Evolutionary conservation across 2,797 vertebrate genomes (phyloP).

Genomic region (Channallabes apus): DNA sequence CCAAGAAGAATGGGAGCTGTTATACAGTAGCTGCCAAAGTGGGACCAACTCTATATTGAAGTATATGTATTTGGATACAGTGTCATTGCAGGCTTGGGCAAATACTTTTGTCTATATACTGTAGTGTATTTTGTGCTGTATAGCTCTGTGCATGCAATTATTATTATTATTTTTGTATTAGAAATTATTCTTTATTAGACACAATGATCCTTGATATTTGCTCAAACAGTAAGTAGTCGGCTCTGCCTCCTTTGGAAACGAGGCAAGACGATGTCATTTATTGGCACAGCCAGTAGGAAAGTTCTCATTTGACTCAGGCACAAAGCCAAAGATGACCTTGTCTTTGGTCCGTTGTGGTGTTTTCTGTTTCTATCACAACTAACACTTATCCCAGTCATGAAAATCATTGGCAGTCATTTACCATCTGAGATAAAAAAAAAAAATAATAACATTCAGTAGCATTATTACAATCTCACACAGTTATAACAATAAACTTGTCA

Average conservation of each 20-base stretch:
- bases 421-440: conserved; percentile 16
- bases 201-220: background rate
- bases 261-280: conserved; percentile 44
- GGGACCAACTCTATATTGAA: too few relatives aligned
- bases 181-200: too few relatives aligned
- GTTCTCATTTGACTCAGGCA: conserved; percentile 52
- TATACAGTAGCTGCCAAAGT: too few relatives aligned
- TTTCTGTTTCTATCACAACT: conserved; percentile 18
- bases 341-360: conserved; percentile 35
- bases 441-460: conserved; percentile 34
- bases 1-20: too few relatives aligned
- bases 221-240: background rate
- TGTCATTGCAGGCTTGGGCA: too few relatives aligned
- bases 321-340: conserved; percentile 54
- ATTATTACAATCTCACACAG: conserved; percentile 38
- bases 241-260: conserved; percentile 34
- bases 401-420: background rate
- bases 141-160: background rate
- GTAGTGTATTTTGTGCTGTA: background rate
- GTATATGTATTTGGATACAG: too few relatives aligned
- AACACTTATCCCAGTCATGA: conserved; percentile 4
- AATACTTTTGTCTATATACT: too few relatives aligned
- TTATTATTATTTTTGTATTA: background rate
- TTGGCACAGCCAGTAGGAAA: conserved; percentile 35
- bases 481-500: background rate